phyloP scores from a whole-genome alignment of 2,113 vertebrate genomes.

The Struthio camelus region DNA sequence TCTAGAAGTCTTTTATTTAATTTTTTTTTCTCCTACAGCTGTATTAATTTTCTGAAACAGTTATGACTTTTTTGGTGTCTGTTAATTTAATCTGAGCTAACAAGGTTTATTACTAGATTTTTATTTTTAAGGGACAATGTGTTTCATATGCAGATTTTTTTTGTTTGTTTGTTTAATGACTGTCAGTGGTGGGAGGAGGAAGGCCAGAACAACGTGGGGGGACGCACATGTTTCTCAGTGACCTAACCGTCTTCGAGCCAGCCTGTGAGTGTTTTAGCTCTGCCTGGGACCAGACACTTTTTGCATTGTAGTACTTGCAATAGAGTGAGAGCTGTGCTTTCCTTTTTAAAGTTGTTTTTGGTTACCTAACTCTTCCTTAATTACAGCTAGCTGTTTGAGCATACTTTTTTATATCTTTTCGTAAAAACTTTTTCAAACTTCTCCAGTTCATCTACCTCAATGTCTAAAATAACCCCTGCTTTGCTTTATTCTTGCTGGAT shows the following conservation, averaged over 20 bases:
- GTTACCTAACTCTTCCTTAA: not conserved
- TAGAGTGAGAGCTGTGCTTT: not conserved
- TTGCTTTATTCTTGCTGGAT: not conserved
- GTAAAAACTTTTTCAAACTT: not conserved
- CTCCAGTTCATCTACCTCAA: not conserved
- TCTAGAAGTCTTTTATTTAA: not conserved
- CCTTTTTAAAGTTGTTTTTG: not conserved
- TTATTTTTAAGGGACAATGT: not conserved
- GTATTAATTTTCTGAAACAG: not conserved
- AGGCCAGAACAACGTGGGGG: accelerated
- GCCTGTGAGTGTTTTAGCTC: not conserved
- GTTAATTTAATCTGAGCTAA: not conserved
- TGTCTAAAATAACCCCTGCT: not conserved
- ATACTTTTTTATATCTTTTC: not conserved
- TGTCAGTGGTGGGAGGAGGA: not conserved
- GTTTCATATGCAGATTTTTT: not conserved
- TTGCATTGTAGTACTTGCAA: not conserved
- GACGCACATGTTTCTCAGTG: accelerated
- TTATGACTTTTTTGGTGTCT: not conserved
- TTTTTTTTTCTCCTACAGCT: not conserved
- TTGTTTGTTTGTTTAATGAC: not conserved
- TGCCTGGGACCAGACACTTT: not conserved
- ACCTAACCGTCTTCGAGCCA: not conserved
- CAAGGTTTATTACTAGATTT: too few relatives aligned
- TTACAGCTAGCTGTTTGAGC: not conserved